phyloP scores from a whole-genome alignment of 2,113 vertebrate genomes.

The Taxidea taxus region DNA sequence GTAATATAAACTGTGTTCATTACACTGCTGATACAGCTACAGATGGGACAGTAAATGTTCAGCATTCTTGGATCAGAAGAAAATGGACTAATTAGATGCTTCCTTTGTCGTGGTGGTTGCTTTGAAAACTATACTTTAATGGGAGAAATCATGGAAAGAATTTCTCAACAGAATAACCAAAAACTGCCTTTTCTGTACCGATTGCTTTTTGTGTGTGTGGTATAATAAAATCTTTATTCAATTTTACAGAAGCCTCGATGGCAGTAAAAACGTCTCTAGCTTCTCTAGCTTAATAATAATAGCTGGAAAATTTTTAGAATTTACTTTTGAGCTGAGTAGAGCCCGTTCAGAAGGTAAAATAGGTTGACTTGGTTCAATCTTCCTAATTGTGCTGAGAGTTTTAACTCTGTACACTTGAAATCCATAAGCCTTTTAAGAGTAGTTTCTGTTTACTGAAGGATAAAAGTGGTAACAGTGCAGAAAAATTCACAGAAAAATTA shows the following conservation, averaged over 20 bases:
- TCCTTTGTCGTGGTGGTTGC: conserved; percentile 75
- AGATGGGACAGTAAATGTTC: conserved; percentile 67
- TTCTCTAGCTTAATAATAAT: conserved; percentile 59
- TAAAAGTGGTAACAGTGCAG: conserved; percentile 62
- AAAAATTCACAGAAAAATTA: conserved; percentile 64
- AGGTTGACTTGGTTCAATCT: not conserved
- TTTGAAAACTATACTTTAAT: conserved; percentile 78
- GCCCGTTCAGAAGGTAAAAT: conserved; percentile 47
- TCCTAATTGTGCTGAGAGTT: not conserved
- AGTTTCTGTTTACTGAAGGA: conserved; percentile 49
- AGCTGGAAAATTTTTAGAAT: conserved; percentile 29
- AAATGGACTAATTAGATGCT: conserved; percentile 79
- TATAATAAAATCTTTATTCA: conserved; percentile 82
- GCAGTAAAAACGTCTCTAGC: conserved; percentile 45
- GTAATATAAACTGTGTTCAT: conserved; percentile 78
- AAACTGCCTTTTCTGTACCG: conserved; percentile 75
- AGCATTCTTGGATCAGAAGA: conserved; percentile 77
- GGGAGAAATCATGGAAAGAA: conserved; percentile 76
- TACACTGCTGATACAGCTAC: conserved; percentile 73
- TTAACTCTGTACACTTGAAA: not conserved
- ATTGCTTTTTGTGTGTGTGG: conserved; percentile 70
- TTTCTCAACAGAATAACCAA: conserved; percentile 72
- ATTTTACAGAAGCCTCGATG: conserved; percentile 57
- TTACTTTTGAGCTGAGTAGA: conserved; percentile 58
- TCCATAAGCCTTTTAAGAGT: conserved; percentile 21